A percentile compares a stretch with the other conserved stretches of the same genome.
These are phyloP conservation scores for Erannis defoliaria DNA, from an alignment of 2,888 invertebrate species.

Conservation along the genomic window DNA sequence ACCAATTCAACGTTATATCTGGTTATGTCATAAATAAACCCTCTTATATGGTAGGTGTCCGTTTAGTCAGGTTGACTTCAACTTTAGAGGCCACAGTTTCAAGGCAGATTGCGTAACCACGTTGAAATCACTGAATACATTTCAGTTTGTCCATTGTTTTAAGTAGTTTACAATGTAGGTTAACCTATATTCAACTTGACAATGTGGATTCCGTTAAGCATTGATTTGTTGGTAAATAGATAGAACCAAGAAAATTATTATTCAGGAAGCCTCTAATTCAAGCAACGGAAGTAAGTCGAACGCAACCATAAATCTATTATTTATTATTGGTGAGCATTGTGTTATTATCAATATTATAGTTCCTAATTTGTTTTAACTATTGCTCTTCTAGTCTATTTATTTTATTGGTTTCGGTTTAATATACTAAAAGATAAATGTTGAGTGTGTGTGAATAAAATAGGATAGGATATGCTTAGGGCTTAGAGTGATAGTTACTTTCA, in stretches of 20 bases:
- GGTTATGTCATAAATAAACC: conserved; percentile 7
- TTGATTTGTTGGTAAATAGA: conserved; percentile 10
- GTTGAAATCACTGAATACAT: conserved; percentile 32
- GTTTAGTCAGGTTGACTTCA: background rate
- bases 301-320: background rate
- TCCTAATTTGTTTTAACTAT: no score
- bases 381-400: no score
- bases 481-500: no score
- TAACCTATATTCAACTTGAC: conserved; percentile 15
- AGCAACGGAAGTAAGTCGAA: no score
- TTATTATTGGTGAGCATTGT: background rate
- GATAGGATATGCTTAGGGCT: no score
- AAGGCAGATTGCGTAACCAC: conserved; percentile 32
- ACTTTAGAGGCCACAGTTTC: conserved; percentile 27
- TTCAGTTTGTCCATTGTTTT: conserved; percentile 37
- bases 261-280: background rate
- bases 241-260: background rate
- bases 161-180: conserved; percentile 1
- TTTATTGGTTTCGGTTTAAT: no score
- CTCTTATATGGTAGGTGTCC: background rate
- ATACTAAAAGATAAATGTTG: no score
- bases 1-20: conserved; percentile 13
- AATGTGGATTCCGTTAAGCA: conserved; percentile 8
- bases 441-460: no score
- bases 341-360: no score